Percentiles rank a stretch among this genome's conserved stretches.
Evolutionary conservation across 1,140 invertebrate species (phyloP).

Genomic region (Branchinecta lynchi): DNA sequence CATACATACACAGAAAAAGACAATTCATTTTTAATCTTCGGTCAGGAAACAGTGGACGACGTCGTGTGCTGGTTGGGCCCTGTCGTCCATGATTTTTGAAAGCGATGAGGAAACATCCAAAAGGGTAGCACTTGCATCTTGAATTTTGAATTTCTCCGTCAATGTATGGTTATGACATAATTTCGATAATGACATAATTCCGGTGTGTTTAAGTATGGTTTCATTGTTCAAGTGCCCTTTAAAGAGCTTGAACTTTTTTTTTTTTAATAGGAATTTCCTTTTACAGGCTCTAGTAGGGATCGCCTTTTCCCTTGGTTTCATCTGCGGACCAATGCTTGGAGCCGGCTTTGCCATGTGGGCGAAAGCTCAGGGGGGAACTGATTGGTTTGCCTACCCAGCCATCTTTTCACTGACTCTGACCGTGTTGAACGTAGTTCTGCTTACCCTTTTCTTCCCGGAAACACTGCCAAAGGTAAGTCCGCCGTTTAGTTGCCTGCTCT

Average conservation of each 20-base stretch:
- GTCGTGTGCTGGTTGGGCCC: too few species aligned
- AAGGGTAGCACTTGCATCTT: too few species aligned
- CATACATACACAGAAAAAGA: too few species aligned
- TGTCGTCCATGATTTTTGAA: too few species aligned
- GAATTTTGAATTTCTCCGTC: too few species aligned
- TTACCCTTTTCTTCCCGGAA: constrained; percentile 63
- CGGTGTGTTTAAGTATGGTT: too few species aligned
- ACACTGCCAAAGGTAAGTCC: constrained; percentile 53
- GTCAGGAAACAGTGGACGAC: too few species aligned
- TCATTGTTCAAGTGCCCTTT: too few species aligned
- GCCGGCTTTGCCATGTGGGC: constrained; percentile 69
- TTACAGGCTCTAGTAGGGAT: constrained; percentile 84
- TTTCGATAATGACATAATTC: too few species aligned
- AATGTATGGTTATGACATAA: too few species aligned
- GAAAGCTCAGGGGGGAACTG: constrained; percentile 31
- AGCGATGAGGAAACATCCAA: too few species aligned
- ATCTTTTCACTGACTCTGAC: constrained; percentile 64
- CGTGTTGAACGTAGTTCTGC: constrained; percentile 57
- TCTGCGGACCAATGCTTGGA: constrained; percentile 85
- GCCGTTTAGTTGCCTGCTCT: constrained; percentile 27
- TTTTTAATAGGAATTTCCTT: constrained; percentile 23
- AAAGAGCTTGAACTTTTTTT: neutral
- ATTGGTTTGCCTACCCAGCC: constrained; percentile 72
- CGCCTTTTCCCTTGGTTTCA: constrained; percentile 93
- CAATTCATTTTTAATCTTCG: too few species aligned